Evolutionary conservation across 1,140 invertebrate species (phyloP), one percentile per base, ranked within the genome.

Genomic region (Vanessa tameamea): DNA sequence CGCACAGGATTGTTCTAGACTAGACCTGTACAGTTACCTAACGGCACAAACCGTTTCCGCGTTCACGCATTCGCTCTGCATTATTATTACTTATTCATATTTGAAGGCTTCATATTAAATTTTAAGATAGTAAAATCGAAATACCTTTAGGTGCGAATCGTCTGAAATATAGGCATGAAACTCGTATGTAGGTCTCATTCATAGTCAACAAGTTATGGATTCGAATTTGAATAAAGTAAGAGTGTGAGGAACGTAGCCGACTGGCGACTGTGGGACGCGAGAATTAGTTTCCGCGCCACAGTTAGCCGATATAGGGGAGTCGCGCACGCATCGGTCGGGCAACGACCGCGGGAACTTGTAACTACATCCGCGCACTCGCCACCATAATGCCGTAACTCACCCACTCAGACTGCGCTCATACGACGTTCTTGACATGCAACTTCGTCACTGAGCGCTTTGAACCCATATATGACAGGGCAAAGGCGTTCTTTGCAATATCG

Each of bases 321-420:
- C 84, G 86, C 79, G 82, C 88, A 86, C 87, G 82, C 85, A 89
- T 78, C 81, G 82, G 61, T 74, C 87, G 90, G 90, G 77, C 90
- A 90, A 88, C 86, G 90, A 92, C 90, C 90, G 88, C 81, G 83
- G 82, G 89, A 91, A 92, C 90, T 92, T 92, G 90, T 88, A 88
- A 91, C 89, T 90, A 91, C 88, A 89, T 89, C 83, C 83, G 80
- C 70, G 66, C 69, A 64, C 77, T 72, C 75, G 75, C 48, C 75
- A 73, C 47, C 76, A 77, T 59, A 86, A 82, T 73, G 86, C 65
- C 83, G 75, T 83, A 87, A 86, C 79, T 78, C 47, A 72, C 78
- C 47, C 71, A 57, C 65, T 9, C 48, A 13, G 53, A 43, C 50
- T 50, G 47, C 72, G 67, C 20, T 12, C 51, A 74, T 82, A 82